Evolutionary conservation across 1,140 invertebrate species (phyloP), one percentile per base, ranked within the genome.

Genomic region (Eulimnadia texana): DNA sequence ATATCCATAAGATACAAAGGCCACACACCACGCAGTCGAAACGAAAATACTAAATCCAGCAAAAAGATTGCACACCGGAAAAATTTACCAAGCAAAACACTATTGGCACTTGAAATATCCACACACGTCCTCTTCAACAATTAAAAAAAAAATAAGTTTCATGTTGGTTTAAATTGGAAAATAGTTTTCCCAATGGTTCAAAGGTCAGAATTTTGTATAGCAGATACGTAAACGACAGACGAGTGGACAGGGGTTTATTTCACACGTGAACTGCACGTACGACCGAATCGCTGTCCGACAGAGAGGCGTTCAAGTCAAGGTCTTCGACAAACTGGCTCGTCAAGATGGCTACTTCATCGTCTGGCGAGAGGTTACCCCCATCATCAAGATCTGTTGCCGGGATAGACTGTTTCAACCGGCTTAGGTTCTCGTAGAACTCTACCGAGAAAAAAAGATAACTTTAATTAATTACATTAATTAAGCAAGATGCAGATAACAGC

Each of bases 331-430:
- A 59, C 19, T 63, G 33, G 47, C 62, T 63, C 11, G 62, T 63
- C 22, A 63, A 22, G 28, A 55, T 55, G 28, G 62, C 62, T 28
- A 63, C 62, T 50, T 63, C 62, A 6, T 63, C 62, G n/a, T 63
- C 62, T 3, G 62, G 62, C 2, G 62, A 63, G 3, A 63, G 22
- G 22, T 33, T 28, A 11, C 58, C 24, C 1, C 22, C 23, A 9
- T 55, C 51, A 42, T 61, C 60, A 20, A 61, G 53, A 54, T 61
- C 60, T 19, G 53, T 33, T 20, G 51, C 53, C 29, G 60, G 51
- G 29, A 42, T 11, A 27, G 55, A 29, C 23, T 27, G 23, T 25
- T 58, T 58, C 24, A 13, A 23, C 13, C 42, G 55, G 6, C 19
- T 19, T 33, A 42, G 49, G 28, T 52, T 61, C 28, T 28, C 25